Percentiles rank a stretch among this genome's conserved stretches.
phyloP scores from a whole-genome alignment of 2,797 vertebrate genomes.

The Pteronotus mesoamericanus region DNA sequence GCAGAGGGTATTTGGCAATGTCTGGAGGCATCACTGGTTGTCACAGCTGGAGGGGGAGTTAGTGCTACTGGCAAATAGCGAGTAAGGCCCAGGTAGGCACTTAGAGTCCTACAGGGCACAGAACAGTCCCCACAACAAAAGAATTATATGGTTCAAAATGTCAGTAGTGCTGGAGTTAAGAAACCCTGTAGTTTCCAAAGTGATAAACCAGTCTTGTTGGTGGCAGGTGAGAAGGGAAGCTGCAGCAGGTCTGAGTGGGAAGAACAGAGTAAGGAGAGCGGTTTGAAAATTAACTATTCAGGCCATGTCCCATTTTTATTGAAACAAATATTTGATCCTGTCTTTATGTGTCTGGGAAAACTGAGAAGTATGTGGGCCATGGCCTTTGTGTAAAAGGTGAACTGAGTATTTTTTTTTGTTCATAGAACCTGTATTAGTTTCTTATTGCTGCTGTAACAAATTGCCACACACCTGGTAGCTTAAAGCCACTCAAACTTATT shows the following conservation, averaged over 20 bases:
- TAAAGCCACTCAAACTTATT: neutral
- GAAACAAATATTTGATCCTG: neutral
- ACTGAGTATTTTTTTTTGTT: neutral
- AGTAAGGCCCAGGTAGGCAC: neutral
- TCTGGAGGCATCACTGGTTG: neutral
- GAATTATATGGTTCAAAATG: no score
- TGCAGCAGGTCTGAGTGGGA: neutral
- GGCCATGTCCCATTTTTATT: neutral
- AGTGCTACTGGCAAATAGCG: neutral
- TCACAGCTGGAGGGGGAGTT: neutral
- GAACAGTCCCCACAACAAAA: neutral
- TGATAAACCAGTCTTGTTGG: neutral
- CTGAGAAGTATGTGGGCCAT: neutral
- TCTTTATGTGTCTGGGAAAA: neutral
- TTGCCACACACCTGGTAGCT: no score
- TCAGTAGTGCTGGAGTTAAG: neutral
- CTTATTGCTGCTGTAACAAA: neutral
- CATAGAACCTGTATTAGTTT: neutral
- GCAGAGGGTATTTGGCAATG: neutral
- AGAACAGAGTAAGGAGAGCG: neutral
- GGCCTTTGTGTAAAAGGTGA: neutral
- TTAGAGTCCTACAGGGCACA: fast-evolving
- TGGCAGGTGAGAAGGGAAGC: neutral
- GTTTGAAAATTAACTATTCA: neutral
- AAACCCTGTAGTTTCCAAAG: neutral